phyloP scores from a whole-genome alignment of 2,113 vertebrate genomes.

The Rhinoptilus africanus region DNA sequence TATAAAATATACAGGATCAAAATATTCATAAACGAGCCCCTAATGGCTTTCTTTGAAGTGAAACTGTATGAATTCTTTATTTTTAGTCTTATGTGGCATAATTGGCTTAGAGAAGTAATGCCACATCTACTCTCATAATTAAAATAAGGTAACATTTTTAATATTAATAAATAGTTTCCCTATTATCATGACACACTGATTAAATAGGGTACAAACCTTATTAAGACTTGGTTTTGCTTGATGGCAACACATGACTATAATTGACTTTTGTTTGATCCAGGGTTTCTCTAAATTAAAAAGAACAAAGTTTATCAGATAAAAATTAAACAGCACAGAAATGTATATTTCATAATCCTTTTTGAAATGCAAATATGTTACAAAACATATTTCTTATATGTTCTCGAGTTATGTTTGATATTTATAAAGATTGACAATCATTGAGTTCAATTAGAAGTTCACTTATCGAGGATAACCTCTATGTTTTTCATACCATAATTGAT shows the following conservation, averaged over 20 bases:
- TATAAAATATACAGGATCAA: constrained; percentile 3
- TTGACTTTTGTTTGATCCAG: constrained; percentile 40
- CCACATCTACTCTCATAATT: constrained; percentile 22
- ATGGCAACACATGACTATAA: constrained; percentile 11
- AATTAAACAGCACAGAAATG: constrained; percentile 27
- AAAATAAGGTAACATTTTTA: constrained; percentile 54
- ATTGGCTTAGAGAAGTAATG: constrained; percentile 25
- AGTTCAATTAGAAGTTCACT: constrained; percentile 17
- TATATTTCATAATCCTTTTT: constrained; percentile 10
- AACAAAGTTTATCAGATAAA: constrained; percentile 45
- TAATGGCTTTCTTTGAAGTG: constrained; percentile 45
- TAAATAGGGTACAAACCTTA: constrained; percentile 15
- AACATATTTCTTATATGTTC: background rate
- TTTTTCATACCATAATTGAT: constrained; percentile 11
- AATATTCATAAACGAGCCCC: background rate
- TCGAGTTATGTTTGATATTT: constrained; percentile 3
- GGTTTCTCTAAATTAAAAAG: constrained; percentile 53
- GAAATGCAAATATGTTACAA: constrained; percentile 36
- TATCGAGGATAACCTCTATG: background rate
- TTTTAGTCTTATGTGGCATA: constrained; percentile 5
- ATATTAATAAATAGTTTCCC: constrained; percentile 41
- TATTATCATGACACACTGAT: background rate
- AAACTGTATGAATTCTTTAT: constrained; percentile 28
- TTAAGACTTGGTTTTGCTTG: constrained; percentile 32
- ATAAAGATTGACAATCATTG: background rate